phyloP scores from a whole-genome alignment of 2,113 vertebrate species.

The Podiceps cristatus region DNA sequence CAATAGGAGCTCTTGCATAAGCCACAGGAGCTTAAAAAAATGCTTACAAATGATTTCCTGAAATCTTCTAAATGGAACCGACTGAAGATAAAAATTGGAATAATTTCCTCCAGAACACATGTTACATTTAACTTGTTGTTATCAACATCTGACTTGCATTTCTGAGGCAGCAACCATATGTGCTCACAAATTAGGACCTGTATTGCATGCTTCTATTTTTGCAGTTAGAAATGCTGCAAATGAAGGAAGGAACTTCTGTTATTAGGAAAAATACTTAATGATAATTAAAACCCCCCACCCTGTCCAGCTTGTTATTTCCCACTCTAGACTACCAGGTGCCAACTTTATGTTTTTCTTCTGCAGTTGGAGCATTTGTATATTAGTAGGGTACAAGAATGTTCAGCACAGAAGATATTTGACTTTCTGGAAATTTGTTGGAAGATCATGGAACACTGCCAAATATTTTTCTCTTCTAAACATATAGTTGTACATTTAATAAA shows the following conservation, averaged over 20 bases:
- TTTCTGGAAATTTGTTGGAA: background rate
- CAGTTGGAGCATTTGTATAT: background rate
- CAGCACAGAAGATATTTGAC: background rate
- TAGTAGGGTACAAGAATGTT: background rate
- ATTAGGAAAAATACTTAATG: background rate
- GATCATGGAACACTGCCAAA: background rate
- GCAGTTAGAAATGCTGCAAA: background rate
- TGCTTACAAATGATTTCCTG: background rate
- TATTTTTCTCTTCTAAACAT: background rate
- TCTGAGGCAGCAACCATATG: background rate
- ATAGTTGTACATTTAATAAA: background rate
- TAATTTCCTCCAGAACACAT: background rate
- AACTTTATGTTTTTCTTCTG: background rate
- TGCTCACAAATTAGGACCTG: background rate
- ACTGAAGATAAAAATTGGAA: background rate
- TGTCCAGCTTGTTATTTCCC: background rate
- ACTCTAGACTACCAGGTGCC: background rate
- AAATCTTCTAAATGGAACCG: background rate
- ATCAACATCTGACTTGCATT: background rate
- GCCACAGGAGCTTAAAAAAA: background rate
- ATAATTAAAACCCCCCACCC: background rate
- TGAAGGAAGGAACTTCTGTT: background rate
- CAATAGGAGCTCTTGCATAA: constrained; percentile 29
- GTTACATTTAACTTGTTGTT: background rate
- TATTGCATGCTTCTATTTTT: background rate